Base-by-base conservation (phyloP, 2,888 invertebrate species). In the Phlogophora meticulosa region DNA sequence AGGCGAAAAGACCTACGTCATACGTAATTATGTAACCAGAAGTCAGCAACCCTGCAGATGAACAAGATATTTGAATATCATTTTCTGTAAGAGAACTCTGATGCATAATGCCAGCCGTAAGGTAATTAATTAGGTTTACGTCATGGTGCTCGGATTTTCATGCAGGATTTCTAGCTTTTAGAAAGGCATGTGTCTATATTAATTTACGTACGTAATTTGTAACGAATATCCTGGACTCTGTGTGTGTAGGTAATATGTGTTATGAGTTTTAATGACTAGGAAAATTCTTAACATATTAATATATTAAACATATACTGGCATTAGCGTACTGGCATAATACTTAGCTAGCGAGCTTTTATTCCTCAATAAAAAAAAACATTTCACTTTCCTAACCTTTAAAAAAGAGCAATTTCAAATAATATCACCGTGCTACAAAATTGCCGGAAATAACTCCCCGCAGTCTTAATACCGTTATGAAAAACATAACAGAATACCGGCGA, bases 401-500 rank as follows among this genome's bases (percentile, higher is more conserved):
- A 43, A 65, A 34, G 7, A 49, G 22, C 32, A 15, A 57, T 45
- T 24, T 4, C 28, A 13, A 34, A 55, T 53, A 58, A 62, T n/a
- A 49, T 51, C 32, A 7, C 24, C 22, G 9, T 10, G 15, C 32
- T 43, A 64, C 61, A 28, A 61, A 80, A 82, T 60, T 65, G 66
- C 53, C 42, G 38, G 32, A 48, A 65, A 82, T 56, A 53, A 52
- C 60, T 74, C 55, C 67, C 68, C 24, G 15, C 22, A 66, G 69
- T 62, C 72, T 81, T 72, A 78, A 80, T 69, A 80, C 17, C 61
- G 48, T 56, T 61, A 71, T 36, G 53, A 71, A 78, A 74, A 72
- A 72, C 62, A 70, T 72, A 76, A 76, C 59, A 49, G 63, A 70
- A 75, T 70, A 49, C 63, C 46, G n/a, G 28, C 57, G 65, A 68